Base-by-base conservation (phyloP, 2,888 invertebrate genomes). In the Gymnocheta viridis region DNA sequence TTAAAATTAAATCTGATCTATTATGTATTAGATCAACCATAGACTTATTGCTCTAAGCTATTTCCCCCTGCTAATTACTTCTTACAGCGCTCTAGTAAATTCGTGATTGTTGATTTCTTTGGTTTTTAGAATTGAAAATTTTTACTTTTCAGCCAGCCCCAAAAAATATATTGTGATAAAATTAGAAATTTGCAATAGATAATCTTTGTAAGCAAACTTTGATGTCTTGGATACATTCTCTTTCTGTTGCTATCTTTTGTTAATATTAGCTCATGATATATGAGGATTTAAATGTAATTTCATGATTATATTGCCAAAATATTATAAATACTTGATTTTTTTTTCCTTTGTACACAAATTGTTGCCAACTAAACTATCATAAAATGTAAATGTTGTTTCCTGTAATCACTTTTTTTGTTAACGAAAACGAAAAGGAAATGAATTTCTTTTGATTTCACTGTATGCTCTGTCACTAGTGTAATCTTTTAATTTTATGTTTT, bases 261-360 rank as follows among this genome's bases (percentile, higher is more conserved):
- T 72, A 58, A 72, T 58, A 58, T 58, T 6, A 29, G 44, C 32
- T 47, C 9, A 58, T 72, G 47, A 72, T 72, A 47, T 58, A 60
- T n/a, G 41, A 72, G n/a, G 9, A 32, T 72, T 44, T 47, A 72
- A 72, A 72, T 73, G 49, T 27, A 60, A 49, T 73, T 60, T 73
- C 6, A 62, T 49, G 35, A 62, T 49, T 73, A 73, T 62, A 17
- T 73, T 58, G 72, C 22, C 76, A 66, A 76, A 66, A 67, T 41
- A 29, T 32, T 17, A 32, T 24, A 77, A 24, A 44, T 44, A 5
- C 1, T 14, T 7, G n/a, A 19, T 24, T 60, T 35, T 62, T 29
- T 24, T 60, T 35, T 62, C 14, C 5, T 35, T 54, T 64, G 22
- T 29, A 49, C 7, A 27, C 14, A 54, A 22, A 24, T 35, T 54